Evolutionary conservation across 2,888 invertebrate species (phyloP).

Genomic region (Diarsia rubi): DNA sequence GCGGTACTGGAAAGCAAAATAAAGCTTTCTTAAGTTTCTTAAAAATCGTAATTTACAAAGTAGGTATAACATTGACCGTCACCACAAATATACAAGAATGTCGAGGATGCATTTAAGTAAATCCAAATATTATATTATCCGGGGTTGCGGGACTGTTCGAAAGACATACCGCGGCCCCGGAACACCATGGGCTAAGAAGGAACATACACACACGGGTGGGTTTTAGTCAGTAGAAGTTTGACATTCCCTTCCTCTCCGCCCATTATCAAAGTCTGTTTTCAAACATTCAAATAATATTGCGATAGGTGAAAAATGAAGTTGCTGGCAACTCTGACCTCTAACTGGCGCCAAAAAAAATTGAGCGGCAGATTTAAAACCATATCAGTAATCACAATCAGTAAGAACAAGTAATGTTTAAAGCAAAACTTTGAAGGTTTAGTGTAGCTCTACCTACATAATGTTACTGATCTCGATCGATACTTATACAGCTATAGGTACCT

Average conservation of each 20-base stretch:
- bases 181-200: too few relatives aligned
- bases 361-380: conserved; percentile 6
- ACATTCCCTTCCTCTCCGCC: too few relatives aligned
- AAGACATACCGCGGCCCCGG: too few relatives aligned
- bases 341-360: conserved; percentile 2
- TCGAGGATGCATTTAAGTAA: not conserved
- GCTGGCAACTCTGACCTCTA: not conserved
- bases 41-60: not conserved
- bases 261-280: not conserved
- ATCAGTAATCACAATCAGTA: too few relatives aligned
- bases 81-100: not conserved
- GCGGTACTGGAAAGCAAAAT: conserved; percentile 93
- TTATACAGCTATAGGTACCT: not conserved
- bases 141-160: too few relatives aligned
- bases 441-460: not conserved
- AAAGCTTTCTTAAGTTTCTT: not conserved
- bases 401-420: not conserved
- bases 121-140: not conserved
- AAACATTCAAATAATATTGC: not conserved
- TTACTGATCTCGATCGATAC: not conserved
- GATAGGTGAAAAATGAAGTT: not conserved
- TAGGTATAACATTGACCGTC: not conserved
- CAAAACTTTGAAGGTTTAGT: not conserved
- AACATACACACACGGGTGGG: too few relatives aligned
- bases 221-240: too few relatives aligned